A percentile compares a stretch with the other conserved stretches of the same genome.
These are phyloP conservation scores for Chelidonichthys spinosus DNA, from an alignment of 2,797 vertebrate genomes.

Conservation along the genomic window DNA sequence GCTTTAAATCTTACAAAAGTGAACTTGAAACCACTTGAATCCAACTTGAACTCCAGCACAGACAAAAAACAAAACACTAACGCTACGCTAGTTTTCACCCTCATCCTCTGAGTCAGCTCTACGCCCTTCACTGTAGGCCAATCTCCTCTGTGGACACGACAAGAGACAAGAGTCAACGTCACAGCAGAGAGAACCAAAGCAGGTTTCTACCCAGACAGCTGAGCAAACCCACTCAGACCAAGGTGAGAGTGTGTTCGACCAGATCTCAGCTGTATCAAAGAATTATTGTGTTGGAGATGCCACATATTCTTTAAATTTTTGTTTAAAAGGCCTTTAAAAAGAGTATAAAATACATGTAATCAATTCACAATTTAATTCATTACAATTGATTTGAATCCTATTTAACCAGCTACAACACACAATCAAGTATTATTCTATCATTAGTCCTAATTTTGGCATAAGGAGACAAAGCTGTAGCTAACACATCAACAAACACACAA, in stretches of 20 bases:
- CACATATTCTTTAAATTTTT: neutral
- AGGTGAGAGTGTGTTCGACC: neutral
- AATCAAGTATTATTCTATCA: neutral
- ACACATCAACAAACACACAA: conserved; percentile 1
- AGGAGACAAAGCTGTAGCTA: neutral
- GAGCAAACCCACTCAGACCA: neutral
- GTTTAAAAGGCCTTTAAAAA: neutral
- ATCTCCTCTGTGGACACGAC: conserved; percentile 92
- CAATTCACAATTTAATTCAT: neutral
- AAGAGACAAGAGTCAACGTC: conserved; percentile 83
- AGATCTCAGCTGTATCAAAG: neutral
- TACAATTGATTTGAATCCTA: neutral
- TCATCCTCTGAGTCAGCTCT: conserved; percentile 87
- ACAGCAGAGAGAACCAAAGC: conserved; percentile 56
- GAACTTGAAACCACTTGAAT: neutral
- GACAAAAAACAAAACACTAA: conserved; percentile 24
- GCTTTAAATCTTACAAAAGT: conserved; percentile 4
- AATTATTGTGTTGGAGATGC: neutral
- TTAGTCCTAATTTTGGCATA: neutral
- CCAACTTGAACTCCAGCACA: neutral
- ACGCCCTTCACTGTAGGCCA: conserved; percentile 87
- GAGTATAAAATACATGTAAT: neutral
- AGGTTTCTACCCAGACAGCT: conserved; percentile 9
- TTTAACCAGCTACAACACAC: neutral
- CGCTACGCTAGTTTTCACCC: conserved; percentile 78